These are phyloP conservation scores for Sciurus niger DNA, from an alignment of 2,113 vertebrate genomes.

Conservation along the genomic window DNA sequence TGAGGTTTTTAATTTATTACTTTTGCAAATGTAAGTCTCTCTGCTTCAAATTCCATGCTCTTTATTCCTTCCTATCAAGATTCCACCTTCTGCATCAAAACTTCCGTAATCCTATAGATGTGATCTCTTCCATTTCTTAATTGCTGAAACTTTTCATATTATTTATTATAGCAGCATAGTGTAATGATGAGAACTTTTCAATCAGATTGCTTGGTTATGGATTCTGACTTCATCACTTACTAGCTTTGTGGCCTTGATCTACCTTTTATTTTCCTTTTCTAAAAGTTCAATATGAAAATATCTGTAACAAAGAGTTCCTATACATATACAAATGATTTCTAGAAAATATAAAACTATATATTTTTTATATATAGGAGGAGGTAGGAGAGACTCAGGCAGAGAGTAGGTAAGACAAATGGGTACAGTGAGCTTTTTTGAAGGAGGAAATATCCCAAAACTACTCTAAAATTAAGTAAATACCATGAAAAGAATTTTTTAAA, in stretches of 20 bases:
- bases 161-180: background rate
- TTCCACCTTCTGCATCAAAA: conserved; percentile 10
- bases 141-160: background rate
- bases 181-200: background rate
- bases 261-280: conserved; percentile 61
- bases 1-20: conserved; percentile 56
- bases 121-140: conserved; percentile 44
- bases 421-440: background rate
- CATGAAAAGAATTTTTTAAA: conserved; percentile 4
- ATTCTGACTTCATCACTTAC: background rate
- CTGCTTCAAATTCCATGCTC: background rate
- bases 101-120: background rate
- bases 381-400: background rate
- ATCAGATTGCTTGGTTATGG: background rate
- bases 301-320: background rate
- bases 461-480: background rate
- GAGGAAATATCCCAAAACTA: conserved; percentile 7
- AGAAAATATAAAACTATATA: conserved; percentile 20
- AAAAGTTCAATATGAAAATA: conserved; percentile 54
- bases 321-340: conserved; percentile 46
- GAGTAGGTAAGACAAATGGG: background rate
- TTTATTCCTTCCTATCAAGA: conserved; percentile 57
- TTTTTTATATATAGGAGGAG: background rate
- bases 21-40: conserved; percentile 34
- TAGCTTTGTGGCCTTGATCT: background rate